Evolutionary conservation across 2,113 vertebrate species (phyloP), one percentile per base, ranked within the genome.

Genomic region (Alethe castanea): DNA sequence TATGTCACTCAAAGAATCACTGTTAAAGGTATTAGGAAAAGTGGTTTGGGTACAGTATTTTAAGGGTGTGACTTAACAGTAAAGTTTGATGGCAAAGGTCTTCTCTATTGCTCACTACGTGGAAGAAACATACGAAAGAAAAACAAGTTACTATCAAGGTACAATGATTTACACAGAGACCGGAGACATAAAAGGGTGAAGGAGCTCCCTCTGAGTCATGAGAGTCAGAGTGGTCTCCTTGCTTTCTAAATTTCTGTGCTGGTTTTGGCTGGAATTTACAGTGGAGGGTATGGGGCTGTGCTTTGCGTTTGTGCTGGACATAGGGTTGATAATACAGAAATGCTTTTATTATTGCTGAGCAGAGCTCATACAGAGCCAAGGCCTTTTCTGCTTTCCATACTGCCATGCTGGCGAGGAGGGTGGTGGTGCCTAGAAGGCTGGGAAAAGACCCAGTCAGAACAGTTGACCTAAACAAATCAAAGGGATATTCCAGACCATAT

Each of bases 321-420:
- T 6, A 29, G 52, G 31, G 3, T 25, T 66, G 44, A 40, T 35
- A 48, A 57, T 8, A 13, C 2, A 40, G 35, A 57, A 12, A 40
- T 57, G 5, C 16, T 65, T 74, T 74, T n/a, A 10, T 65, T 74
- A 19, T 6, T 48, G 60, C 60, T 74, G 29, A 56, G 23, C 28
- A 65, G 40, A 3, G 4, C 35, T 85, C 48, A 11, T 24, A 65
- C 9, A 57, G 24, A 31, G 25, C 16, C 61, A 85, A 50, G 19
- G 44, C 15, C 50, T 66, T 50, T 42, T 8, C 31, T 57, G 29
- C 20, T 76, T 25, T 29, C 19, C 1, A 3, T 8, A 5, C 8
- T 65, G n/a, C 16, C 35, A 29, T 0, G 0, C 10, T 57, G 35
- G 15, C 1, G 11, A 40, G 3, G 24, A 65, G 29, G 14, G 9